Base-by-base conservation (phyloP, 2,888 invertebrate genomes). In the Scaptomyza parva region DNA sequence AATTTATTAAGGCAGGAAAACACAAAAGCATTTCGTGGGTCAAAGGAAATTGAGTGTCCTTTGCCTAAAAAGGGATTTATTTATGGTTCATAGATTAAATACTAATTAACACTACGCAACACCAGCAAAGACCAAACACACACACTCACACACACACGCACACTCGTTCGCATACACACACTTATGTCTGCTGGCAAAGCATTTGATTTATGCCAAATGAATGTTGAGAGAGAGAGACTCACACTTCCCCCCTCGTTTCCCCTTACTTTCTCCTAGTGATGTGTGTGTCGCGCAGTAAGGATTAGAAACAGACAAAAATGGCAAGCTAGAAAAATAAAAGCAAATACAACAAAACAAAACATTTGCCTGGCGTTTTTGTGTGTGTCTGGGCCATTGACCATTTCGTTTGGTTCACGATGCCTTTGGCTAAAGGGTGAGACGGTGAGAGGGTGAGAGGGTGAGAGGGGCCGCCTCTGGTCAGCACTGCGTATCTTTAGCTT, bases 11-110 rank as follows among this genome's bases (percentile, higher is more conserved):
- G 70, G 63, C 61, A 43, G 60, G 57, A 47, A 62, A 47, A 62
- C 61, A 59, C 58, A 69, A 69, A 80, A 62, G 62, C 70, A 57
- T 55, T 37, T 53, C 52, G 43, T 37, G 8, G 8, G 8, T 20
- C 44, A 61, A 63, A 76, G 76, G 66, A 79, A 87, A 85, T 79
- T 82, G 80, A 84, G 79, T 84, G 87, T 85, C 78, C 76, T 79
- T 82, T 70, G 65, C 48, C 45, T 61, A 66, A 51, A 76, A 76
- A 73, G 70, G 76, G 78, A 85, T 88, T 86, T 88, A 85, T 85
- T 88, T 88, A 83, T 80, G 88, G 85, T 83, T 84, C 82, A 88
- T 84, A 89, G 88, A 88, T 88, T 88, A 88, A 88, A 89, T 88
- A 89, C 88, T 89, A 89, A 88, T 88, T 88, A 88, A 88, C 89